A percentile compares a stretch with the other conserved stretches of the same genome.
phyloP scores from a whole-genome alignment of 2,797 vertebrate genomes.

The Rhabdomys pumilio region DNA sequence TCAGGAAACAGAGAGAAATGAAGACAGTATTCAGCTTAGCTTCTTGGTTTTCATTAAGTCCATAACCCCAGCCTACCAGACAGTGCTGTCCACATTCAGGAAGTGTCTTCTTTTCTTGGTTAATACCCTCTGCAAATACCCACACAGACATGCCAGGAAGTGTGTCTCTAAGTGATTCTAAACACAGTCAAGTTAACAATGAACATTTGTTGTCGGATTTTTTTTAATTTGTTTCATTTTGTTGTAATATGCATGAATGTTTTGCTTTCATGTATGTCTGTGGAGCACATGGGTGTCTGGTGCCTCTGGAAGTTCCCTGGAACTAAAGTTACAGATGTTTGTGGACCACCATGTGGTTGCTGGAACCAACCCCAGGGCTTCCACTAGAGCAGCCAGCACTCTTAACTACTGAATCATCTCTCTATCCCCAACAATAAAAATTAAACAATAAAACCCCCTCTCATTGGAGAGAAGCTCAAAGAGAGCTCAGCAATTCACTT shows the following conservation, averaged over 20 bases:
- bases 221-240: neutral
- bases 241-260: neutral
- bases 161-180: neutral
- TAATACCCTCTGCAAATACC: neutral
- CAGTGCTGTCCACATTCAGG: neutral
- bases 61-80: neutral
- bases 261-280: neutral
- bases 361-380: neutral
- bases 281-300: too few relatives aligned
- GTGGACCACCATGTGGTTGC: too few relatives aligned
- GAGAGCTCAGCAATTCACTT: neutral
- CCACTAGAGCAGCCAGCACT: neutral
- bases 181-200: neutral
- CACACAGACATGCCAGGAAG: neutral
- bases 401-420: neutral
- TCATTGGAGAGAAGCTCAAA: neutral
- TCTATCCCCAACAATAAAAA: neutral
- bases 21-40: neutral
- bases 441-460: neutral
- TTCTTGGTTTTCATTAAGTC: neutral
- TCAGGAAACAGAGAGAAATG: neutral
- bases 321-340: neutral
- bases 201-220: neutral
- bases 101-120: neutral
- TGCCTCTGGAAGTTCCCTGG: neutral